phyloP scores from a whole-genome alignment of 2,113 vertebrate species.

The Mobula hypostoma region DNA sequence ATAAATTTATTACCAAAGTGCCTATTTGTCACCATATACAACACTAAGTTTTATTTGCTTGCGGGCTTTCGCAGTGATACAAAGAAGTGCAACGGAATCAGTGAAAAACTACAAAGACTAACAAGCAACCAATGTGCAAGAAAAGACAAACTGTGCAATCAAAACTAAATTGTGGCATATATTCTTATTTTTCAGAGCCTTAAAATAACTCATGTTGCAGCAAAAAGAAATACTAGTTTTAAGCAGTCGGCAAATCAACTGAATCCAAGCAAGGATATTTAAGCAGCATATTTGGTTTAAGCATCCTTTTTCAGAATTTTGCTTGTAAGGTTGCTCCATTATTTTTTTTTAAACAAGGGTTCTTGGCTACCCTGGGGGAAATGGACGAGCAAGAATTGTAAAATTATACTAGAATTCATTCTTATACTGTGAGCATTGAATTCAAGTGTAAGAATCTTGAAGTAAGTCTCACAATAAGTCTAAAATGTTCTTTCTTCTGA shows the following conservation, averaged over 20 bases:
- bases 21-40: no score
- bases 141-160: no score
- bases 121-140: no score
- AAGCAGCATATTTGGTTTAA: neutral
- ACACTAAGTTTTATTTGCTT: no score
- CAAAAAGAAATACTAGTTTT: neutral
- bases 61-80: no score
- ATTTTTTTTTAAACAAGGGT: no score
- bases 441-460: neutral
- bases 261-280: neutral
- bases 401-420: neutral
- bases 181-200: no score
- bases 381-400: neutral
- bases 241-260: neutral
- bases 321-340: neutral
- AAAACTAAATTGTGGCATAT: neutral
- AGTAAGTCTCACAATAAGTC: neutral
- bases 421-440: neutral
- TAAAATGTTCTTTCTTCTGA: neutral
- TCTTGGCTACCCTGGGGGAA: neutral
- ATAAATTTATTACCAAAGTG: no score
- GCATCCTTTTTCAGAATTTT: neutral
- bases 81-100: no score
- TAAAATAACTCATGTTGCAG: no score
- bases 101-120: no score